A percentile compares a stretch with the other conserved stretches of the same genome.
These are phyloP conservation scores for Pogonognathellus flavescens DNA, from an alignment of 1,140 invertebrate genomes.

Conservation along the genomic window DNA sequence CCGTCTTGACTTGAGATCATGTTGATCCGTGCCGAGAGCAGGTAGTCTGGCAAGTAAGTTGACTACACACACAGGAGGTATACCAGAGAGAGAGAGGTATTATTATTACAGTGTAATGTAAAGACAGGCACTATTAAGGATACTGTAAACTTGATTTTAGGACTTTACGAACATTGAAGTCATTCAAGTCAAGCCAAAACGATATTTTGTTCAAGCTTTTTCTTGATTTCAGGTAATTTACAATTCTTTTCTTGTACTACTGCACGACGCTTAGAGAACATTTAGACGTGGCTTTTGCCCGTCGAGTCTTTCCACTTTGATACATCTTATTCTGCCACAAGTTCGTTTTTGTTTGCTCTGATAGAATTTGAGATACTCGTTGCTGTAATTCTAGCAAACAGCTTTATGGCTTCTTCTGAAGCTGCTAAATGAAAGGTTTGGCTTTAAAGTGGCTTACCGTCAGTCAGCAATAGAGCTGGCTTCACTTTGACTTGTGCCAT, in stretches of 20 bases:
- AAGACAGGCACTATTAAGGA: conserved; percentile 11
- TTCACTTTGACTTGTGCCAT: conserved; percentile 39
- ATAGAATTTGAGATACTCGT: conserved; percentile 1
- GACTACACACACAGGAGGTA: conserved; percentile 1
- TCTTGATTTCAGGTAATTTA: conserved; percentile 45
- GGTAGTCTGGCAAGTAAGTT: not conserved
- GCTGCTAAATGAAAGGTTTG: conserved; percentile 6
- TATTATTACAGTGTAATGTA: conserved; percentile 15
- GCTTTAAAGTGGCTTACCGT: not conserved
- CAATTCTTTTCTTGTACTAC: conserved; percentile 41
- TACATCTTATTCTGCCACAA: conserved; percentile 28
- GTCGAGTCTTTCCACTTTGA: not conserved
- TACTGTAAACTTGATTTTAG: conserved; percentile 45
- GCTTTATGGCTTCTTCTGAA: conserved; percentile 43
- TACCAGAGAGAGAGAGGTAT: not conserved
- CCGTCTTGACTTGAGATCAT: not conserved
- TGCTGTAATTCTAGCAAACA: conserved; percentile 10
- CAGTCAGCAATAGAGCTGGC: not conserved
- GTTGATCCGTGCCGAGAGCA: conserved; percentile 15
- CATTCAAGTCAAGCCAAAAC: conserved; percentile 24
- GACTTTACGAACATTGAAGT: conserved; percentile 35
- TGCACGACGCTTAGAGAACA: conserved; percentile 3
- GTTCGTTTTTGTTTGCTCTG: not conserved
- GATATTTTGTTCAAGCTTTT: conserved; percentile 30
- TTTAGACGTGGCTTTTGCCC: not conserved